Conservation (phyloP, 2,113 vertebrate genomes). For the Neolamprologus tretocephalus region DNA sequence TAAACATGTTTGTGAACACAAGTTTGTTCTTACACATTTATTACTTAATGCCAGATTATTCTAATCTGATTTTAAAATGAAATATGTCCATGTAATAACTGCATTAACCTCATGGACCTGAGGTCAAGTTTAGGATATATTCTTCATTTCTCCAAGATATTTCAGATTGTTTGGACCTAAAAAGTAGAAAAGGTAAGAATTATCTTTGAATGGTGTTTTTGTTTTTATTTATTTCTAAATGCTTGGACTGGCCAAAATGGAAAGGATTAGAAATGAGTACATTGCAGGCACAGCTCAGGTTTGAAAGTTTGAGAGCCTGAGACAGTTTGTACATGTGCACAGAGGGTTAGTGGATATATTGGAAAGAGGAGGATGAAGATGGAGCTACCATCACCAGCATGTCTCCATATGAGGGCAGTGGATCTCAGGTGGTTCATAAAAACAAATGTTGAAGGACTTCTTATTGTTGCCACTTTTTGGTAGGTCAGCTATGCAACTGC, state of each 20-base stretch:
- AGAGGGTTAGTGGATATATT: not conserved
- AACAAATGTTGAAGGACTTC: not conserved
- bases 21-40: fast-evolving
- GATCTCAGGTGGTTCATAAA: fast-evolving
- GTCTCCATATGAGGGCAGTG: not conserved
- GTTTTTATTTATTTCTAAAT: not conserved
- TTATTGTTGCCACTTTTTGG: not conserved
- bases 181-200: fast-evolving
- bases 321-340: not conserved
- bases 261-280: not conserved
- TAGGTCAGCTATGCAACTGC: not conserved
- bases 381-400: not conserved
- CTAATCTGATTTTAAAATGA: not conserved
- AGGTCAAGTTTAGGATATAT: not conserved
- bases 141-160: not conserved
- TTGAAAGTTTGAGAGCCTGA: not conserved
- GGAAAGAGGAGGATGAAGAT: not conserved
- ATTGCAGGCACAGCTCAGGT: not conserved
- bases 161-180: fast-evolving
- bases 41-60: fast-evolving
- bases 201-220: not conserved
- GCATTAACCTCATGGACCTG: not conserved
- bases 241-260: not conserved
- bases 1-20: not conserved
- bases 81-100: fast-evolving